Percentiles rank a stretch among this genome's conserved stretches.
These are phyloP conservation scores for Argopecten irradians DNA, from an alignment of 1,140 invertebrate species.

Conservation along the genomic window DNA sequence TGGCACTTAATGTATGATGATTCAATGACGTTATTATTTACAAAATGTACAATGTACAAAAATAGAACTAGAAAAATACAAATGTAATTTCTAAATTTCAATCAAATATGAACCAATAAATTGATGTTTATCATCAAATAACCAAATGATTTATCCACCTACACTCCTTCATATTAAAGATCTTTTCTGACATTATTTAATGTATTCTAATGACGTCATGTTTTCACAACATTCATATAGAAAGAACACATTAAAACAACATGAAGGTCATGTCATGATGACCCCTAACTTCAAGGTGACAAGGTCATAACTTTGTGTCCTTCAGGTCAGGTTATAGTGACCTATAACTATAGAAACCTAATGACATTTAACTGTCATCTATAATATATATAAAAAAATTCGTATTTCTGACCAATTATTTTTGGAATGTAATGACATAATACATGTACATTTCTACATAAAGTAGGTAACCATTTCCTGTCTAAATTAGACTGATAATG, in stretches of 20 bases:
- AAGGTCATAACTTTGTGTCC: not conserved
- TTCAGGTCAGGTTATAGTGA: no score
- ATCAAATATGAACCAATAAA: not conserved
- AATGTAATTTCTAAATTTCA: not conserved
- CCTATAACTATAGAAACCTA: no score
- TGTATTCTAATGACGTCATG: no score
- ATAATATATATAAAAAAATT: not conserved
- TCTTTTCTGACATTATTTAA: no score
- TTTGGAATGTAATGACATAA: no score
- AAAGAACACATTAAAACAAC: not conserved
- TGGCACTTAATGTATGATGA: not conserved
- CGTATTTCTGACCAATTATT: not conserved
- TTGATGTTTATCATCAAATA: not conserved
- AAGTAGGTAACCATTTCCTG: no score
- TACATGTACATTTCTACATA: no score
- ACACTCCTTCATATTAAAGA: no score
- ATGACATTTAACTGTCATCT: no score
- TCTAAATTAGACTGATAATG: no score
- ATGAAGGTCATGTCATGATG: not conserved
- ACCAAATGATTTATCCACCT: not conserved
- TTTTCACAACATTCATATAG: not conserved
- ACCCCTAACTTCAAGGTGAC: not conserved
- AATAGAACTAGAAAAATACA: not conserved
- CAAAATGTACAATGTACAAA: conserved; percentile 20
- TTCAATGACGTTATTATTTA: not conserved